These are phyloP conservation scores for Eilema sororculum DNA, from an alignment of 2,888 invertebrate genomes.

Conservation along the genomic window DNA sequence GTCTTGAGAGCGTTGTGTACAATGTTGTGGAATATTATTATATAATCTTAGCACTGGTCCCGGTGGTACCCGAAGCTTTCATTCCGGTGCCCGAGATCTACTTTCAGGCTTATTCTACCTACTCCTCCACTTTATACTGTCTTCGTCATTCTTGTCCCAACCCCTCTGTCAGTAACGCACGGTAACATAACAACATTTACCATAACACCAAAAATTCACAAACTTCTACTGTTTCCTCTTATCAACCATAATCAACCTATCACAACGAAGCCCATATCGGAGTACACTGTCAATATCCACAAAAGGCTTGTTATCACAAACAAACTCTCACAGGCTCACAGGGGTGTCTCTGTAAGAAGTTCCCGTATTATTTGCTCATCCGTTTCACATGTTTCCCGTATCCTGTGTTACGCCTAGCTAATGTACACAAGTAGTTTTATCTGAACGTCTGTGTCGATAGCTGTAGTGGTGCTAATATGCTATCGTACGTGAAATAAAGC, in stretches of 20 bases:
- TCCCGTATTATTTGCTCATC: constrained; percentile 37
- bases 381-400: constrained; percentile 38
- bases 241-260: neutral
- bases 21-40: no score
- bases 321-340: constrained; percentile 32
- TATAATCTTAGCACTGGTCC: no score
- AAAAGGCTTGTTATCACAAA: constrained; percentile 23
- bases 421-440: constrained; percentile 44
- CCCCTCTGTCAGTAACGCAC: no score
- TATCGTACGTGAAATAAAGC: neutral
- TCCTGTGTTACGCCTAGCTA: constrained; percentile 31
- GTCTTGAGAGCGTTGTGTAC: no score
- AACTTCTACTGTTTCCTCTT: neutral
- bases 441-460: constrained; percentile 21
- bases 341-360: constrained; percentile 20
- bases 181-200: no score
- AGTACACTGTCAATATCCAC: constrained; percentile 14
- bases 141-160: no score
- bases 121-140: no score
- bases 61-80: no score
- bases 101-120: no score
- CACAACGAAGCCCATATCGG: neutral
- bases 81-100: no score
- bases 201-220: neutral
- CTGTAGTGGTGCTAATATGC: neutral